A percentile compares a stretch with the other conserved stretches of the same genome.
These are phyloP conservation scores for Panorpa germanica DNA, from an alignment of 2,888 invertebrate genomes.

Conservation along the genomic window DNA sequence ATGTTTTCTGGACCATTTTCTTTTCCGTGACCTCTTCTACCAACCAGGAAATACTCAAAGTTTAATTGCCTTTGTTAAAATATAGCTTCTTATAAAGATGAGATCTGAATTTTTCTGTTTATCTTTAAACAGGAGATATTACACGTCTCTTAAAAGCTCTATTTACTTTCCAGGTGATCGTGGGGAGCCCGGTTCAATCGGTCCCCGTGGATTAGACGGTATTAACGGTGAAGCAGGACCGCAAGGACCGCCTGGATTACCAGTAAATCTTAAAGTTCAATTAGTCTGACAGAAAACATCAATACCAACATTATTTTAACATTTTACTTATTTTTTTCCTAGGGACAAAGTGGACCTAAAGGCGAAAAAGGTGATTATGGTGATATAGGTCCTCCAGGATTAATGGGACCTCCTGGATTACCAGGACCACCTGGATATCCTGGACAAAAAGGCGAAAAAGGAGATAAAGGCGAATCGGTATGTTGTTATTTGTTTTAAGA, in stretches of 20 bases:
- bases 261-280: not conserved
- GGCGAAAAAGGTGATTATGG: constrained; percentile 81
- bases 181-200: constrained; percentile 57
- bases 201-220: constrained; percentile 56
- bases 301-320: constrained; percentile 12
- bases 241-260: constrained; percentile 51
- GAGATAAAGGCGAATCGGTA: constrained; percentile 86
- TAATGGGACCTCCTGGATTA: constrained; percentile 83
- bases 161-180: constrained; percentile 40
- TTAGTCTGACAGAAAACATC: constrained; percentile 1
- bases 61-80: not conserved
- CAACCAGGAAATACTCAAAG: no score
- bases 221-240: constrained; percentile 63
- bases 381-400: constrained; percentile 82
- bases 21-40: not conserved
- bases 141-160: not conserved
- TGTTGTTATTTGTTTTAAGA: no score
- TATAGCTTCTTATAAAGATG: not conserved
- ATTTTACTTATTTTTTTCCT: no score
- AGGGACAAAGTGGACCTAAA: constrained; percentile 69
- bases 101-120: not conserved
- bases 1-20: not conserved
- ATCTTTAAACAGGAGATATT: not conserved
- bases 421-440: constrained; percentile 74
- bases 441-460: constrained; percentile 77